phyloP scores from a whole-genome alignment of 2,797 vertebrate species.

The Podargus strigoides region DNA sequence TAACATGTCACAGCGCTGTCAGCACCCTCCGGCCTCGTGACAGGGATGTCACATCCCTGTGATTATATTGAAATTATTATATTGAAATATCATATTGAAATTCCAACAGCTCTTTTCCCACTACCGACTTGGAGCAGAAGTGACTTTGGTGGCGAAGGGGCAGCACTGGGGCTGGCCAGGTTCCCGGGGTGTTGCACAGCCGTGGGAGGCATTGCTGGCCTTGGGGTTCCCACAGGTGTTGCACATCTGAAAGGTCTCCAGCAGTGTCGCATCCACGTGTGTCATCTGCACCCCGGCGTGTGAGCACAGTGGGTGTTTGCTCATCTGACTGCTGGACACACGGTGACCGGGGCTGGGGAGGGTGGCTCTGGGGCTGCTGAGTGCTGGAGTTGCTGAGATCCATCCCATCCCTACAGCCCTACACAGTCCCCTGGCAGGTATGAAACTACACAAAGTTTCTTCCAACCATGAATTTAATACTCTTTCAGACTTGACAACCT shows the following conservation, averaged over 20 bases:
- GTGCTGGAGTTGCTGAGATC: not conserved
- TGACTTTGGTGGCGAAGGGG: not conserved
- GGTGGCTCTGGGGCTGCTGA: not conserved
- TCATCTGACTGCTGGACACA: conserved; percentile 5
- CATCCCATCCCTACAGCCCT: not conserved
- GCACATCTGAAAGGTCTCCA: not conserved
- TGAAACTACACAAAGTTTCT: not conserved
- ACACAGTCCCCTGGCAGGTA: too few species aligned
- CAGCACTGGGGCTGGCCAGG: fast-evolving
- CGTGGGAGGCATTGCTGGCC: not conserved
- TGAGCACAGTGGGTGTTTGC: not conserved
- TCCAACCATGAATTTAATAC: not conserved
- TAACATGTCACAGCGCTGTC: not conserved
- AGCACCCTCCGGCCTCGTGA: conserved; percentile 3
- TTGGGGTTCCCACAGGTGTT: conserved; percentile 47
- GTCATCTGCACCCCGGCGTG: not conserved
- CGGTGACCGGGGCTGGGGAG: not conserved
- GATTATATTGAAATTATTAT: too few species aligned
- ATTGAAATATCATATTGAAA: too few species aligned
- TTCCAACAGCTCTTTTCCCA: conserved; percentile 44
- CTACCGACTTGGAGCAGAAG: not conserved
- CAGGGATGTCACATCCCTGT: not conserved
- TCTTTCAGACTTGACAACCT: not conserved
- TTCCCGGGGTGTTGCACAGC: fast-evolving
- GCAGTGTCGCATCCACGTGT: not conserved